Evolutionary conservation across 2,797 vertebrate species (phyloP), one percentile per base, ranked within the genome.

Genomic region (Hydrolagus colliei): DNA sequence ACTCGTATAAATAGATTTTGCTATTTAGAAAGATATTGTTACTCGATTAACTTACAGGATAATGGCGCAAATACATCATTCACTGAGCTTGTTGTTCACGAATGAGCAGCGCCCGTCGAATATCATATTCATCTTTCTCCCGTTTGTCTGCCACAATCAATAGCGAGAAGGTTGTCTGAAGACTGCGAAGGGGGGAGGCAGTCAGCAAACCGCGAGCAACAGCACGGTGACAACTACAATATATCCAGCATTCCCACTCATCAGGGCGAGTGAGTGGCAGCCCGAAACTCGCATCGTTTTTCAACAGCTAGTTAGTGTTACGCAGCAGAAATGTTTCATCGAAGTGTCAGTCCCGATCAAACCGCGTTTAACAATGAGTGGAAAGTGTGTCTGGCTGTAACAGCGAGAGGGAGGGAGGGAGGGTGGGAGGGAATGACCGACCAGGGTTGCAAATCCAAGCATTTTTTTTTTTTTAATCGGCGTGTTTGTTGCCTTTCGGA

Each of bases 31-130:
- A 90, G 89, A 90, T 91, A 90, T 89, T 90, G 87, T 89, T 91
- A 90, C 90, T 92, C 91, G 89, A 92, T 91, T 92, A 93, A 88
- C 89, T 93, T 91, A 92, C 91, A 92, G 91, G 92, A 93, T 94
- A 94, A 94, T 93, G 91, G 91, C 86, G 87, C 90, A 89, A 90
- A 91, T 90, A 89, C 87, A 87, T 88, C 91, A 89, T 92, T 91
- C 73, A 72, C 89, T 93, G 93, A 95, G 93, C 92, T 91, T 87
- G 92, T 96, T 95, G 94, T 89, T 95, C 90, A 92, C 92, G 94
- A 94, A 88, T 95, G 95, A 96, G 91, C 93, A 92, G 90, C 91
- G 87, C 86, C 94, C 92, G 94, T 95, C 95, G 91, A 91, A 92
- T 93, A 89, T 89, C 89, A 94, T 96, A 92, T 91, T 88, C 91